These are phyloP conservation scores for Drosophila biarmipes DNA, from an alignment of 1,140 invertebrate species.

Conservation along the genomic window DNA sequence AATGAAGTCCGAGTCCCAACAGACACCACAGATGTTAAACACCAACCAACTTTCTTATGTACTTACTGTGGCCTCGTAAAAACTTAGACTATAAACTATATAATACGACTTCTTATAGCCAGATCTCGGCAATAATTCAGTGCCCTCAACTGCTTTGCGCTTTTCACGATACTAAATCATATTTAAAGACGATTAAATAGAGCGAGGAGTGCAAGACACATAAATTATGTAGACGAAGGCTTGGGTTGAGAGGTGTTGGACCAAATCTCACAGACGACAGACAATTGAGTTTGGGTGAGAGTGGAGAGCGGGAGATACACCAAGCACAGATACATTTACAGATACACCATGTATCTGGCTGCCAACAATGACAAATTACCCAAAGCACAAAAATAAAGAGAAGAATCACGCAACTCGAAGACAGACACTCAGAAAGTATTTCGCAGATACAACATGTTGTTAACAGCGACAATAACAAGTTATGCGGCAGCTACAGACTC, in stretches of 20 bases:
- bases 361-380: constrained; percentile 70
- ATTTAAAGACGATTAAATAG: constrained; percentile 67
- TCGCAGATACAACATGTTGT: constrained; percentile 75
- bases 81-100: constrained; percentile 38
- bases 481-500: constrained; percentile 52
- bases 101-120: constrained; percentile 6
- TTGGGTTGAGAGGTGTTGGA: constrained; percentile 20
- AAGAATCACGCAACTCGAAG: constrained; percentile 22
- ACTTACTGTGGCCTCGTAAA: constrained; percentile 8
- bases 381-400: constrained; percentile 43
- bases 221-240: constrained; percentile 58
- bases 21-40: constrained; percentile 14
- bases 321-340: neutral
- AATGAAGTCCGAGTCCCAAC: neutral
- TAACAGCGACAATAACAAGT: constrained; percentile 80
- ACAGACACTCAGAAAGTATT: constrained; percentile 57
- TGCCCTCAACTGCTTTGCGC: constrained; percentile 18
- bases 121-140: constrained; percentile 44
- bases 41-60: constrained; percentile 6
- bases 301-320: neutral
- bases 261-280: constrained; percentile 16
- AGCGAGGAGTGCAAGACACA: constrained; percentile 40
- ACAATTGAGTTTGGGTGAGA: neutral
- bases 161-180: constrained; percentile 58
- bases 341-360: constrained; percentile 17